A percentile compares a stretch with the other conserved stretches of the same genome.
Evolutionary conservation across 2,888 invertebrate species (phyloP).

Genomic region (Pheosia gnoma): DNA sequence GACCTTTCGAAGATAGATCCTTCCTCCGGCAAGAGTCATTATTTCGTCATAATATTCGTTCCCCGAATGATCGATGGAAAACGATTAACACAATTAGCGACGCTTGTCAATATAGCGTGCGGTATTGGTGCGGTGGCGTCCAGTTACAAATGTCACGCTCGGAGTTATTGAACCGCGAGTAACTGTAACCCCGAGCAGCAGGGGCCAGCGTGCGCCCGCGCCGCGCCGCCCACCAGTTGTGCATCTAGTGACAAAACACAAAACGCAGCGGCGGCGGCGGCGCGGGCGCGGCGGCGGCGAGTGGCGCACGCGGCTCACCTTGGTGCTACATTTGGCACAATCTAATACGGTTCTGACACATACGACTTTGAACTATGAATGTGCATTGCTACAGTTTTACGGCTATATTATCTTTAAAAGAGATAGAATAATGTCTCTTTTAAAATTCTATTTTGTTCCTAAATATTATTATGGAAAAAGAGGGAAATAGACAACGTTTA

Average conservation of each 20-base stretch:
- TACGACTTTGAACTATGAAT: background rate
- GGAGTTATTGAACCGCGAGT: background rate
- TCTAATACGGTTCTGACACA: background rate
- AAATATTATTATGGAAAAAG: no score
- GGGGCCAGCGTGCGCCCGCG: background rate
- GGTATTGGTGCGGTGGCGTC: background rate
- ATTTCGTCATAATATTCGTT: background rate
- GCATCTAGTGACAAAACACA: background rate
- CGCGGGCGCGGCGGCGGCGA: background rate
- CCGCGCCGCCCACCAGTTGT: background rate
- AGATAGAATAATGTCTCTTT: no score
- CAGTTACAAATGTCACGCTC: background rate
- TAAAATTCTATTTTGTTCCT: no score
- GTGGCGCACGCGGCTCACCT: conserved; percentile 1
- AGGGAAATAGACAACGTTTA: no score
- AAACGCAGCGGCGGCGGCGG: background rate
- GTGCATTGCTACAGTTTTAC: background rate
- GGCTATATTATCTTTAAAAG: no score
- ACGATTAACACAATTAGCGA: background rate
- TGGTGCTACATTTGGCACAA: background rate
- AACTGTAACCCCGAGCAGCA: background rate
- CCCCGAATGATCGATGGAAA: background rate
- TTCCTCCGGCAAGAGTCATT: background rate
- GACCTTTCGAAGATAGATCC: background rate
- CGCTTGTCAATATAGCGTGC: background rate